phyloP scores from a whole-genome alignment of 2,888 invertebrate genomes.

The Marasmarcha lunaedactyla region DNA sequence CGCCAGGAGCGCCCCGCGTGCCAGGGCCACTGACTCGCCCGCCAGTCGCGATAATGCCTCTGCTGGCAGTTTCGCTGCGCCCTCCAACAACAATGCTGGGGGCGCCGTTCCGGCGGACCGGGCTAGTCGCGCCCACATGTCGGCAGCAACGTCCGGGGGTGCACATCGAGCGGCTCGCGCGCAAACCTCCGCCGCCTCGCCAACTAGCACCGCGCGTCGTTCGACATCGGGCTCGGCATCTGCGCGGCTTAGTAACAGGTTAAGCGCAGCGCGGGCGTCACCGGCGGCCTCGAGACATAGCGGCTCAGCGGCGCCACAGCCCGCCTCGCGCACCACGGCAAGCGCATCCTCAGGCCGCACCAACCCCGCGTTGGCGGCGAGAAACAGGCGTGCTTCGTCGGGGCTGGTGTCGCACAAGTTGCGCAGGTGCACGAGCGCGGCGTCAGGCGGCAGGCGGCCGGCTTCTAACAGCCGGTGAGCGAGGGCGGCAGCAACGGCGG shows the following conservation, averaged over 20 bases:
- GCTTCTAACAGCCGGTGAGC: slow-evolving; percentile 31
- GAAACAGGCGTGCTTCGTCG: slow-evolving; percentile 30
- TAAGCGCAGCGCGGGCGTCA: slow-evolving; percentile 44
- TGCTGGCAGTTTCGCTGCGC: slow-evolving; percentile 38
- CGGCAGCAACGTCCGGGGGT: slow-evolving; percentile 22
- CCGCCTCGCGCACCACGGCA: slow-evolving; percentile 30
- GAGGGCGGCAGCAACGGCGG: slow-evolving; percentile 23
- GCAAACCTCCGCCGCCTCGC: slow-evolving; percentile 37
- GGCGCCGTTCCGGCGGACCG: slow-evolving; percentile 25
- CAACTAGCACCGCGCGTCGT: slow-evolving; percentile 19
- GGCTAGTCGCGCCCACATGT: slow-evolving; percentile 29
- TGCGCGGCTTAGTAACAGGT: slow-evolving; percentile 31
- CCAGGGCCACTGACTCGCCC: slow-evolving; percentile 27
- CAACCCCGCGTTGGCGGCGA: slow-evolving; percentile 34
- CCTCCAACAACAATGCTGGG: slow-evolving; percentile 38
- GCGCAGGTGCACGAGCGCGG: slow-evolving; percentile 35
- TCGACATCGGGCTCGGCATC: slow-evolving; percentile 15
- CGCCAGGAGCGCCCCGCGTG: slow-evolving; percentile 21
- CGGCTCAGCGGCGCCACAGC: slow-evolving; percentile 41
- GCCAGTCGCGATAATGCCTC: slow-evolving; percentile 27
- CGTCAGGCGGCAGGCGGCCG: slow-evolving; percentile 33
- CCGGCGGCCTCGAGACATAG: slow-evolving; percentile 49
- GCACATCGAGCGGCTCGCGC: slow-evolving; percentile 26
- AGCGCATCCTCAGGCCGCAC: slow-evolving; percentile 54
- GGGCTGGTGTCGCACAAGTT: slow-evolving; percentile 35